phyloP scores from a whole-genome alignment of 2,797 vertebrate genomes.

The Avahi laniger region DNA sequence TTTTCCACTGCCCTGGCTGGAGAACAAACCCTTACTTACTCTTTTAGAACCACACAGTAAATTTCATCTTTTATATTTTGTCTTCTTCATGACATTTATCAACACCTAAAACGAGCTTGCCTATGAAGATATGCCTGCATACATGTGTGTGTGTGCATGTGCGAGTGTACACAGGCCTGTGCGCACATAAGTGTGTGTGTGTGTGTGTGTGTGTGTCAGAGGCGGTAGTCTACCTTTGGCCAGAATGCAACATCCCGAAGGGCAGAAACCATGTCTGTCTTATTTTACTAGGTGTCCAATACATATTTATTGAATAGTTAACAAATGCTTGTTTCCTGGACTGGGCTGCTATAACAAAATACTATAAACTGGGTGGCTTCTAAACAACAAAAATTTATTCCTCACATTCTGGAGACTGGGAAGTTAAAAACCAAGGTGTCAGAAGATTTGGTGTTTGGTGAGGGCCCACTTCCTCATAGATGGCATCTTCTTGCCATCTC shows the following conservation, averaged over 20 bases:
- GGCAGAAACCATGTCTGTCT: neutral
- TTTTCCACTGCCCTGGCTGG: neutral
- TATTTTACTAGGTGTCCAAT: neutral
- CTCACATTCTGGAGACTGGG: neutral
- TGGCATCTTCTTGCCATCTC: neutral
- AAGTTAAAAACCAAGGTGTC: neutral
- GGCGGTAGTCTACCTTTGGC: neutral
- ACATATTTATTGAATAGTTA: neutral
- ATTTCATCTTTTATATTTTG: neutral
- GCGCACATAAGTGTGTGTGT: too few species aligned
- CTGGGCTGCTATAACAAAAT: neutral
- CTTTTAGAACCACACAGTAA: neutral
- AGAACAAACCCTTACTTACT: neutral
- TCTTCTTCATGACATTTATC: neutral
- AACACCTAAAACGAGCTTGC: neutral
- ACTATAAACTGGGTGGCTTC: neutral
- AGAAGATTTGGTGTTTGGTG: neutral
- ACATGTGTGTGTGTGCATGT: too few species aligned
- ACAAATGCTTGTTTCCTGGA: neutral
- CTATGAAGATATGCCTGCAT: rapidly evolving
- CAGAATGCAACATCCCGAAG: neutral
- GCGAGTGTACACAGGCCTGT: rapidly evolving
- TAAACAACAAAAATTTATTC: neutral
- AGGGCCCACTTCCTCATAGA: neutral
- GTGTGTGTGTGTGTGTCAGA: neutral